A percentile compares a stretch with the other conserved stretches of the same genome.
phyloP scores from a whole-genome alignment of 2,888 invertebrate genomes.

The Apocheima hispidaria region DNA sequence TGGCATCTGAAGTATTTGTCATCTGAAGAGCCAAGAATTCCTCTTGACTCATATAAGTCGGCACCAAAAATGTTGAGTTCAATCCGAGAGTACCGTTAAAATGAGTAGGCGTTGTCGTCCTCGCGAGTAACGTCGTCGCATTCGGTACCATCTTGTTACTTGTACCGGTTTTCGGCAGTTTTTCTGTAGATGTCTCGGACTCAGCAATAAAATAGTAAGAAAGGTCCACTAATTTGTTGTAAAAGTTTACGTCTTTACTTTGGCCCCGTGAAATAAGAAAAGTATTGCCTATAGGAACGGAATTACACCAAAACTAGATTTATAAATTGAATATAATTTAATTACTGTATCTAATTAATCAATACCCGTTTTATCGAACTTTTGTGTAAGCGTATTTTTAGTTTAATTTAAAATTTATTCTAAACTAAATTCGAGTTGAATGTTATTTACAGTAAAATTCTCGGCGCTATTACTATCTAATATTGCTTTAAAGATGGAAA shows the following conservation, averaged over 20 bases:
- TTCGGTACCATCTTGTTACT: constrained; percentile 70
- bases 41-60: constrained; percentile 85
- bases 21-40: constrained; percentile 86
- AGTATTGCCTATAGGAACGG: constrained; percentile 75
- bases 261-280: constrained; percentile 63
- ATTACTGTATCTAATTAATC: constrained; percentile 42
- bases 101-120: constrained; percentile 63
- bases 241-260: constrained; percentile 47
- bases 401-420: constrained; percentile 34
- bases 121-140: constrained; percentile 59
- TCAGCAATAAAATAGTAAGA: background rate
- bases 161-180: constrained; percentile 27
- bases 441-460: constrained; percentile 22
- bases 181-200: background rate
- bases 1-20: constrained; percentile 81
- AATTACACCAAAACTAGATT: constrained; percentile 48
- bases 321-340: constrained; percentile 33
- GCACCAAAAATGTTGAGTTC: constrained; percentile 80
- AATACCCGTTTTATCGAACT: constrained; percentile 68
- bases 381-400: constrained; percentile 41
- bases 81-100: constrained; percentile 65
- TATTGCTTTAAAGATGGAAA: constrained; percentile 44
- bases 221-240: background rate
- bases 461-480: constrained; percentile 41
- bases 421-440: constrained; percentile 29